A percentile compares a stretch with the other conserved stretches of the same genome.
Evolutionary conservation across 2,888 invertebrate genomes (phyloP).

Genomic region (Cotesia congregata): DNA sequence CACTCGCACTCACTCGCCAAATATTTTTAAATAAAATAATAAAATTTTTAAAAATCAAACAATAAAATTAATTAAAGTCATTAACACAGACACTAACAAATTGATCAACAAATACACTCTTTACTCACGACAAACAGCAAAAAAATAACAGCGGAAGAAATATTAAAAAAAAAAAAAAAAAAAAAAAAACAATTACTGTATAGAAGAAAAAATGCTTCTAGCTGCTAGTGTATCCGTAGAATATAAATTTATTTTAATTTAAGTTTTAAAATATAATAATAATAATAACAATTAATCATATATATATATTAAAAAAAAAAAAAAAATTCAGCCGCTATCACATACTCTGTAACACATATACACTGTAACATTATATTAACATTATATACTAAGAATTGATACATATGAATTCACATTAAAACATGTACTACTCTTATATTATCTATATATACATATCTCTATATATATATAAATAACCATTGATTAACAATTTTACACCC

Average conservation of each 20-base stretch:
- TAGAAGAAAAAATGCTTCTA: slow-evolving; percentile 28
- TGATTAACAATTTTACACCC: slow-evolving; percentile 60
- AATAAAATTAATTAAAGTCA: slow-evolving; percentile 7
- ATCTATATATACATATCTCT: slow-evolving; percentile 52
- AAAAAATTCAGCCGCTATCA: slow-evolving; percentile 58
- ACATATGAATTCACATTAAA: slow-evolving; percentile 69
- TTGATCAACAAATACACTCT: slow-evolving; percentile 30
- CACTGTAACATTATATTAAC: slow-evolving; percentile 70
- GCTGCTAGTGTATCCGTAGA: slow-evolving; percentile 32
- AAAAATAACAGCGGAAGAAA: slow-evolving; percentile 44
- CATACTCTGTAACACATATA: slow-evolving; percentile 55
- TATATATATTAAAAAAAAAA: slow-evolving; percentile 38
- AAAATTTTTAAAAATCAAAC: slow-evolving; percentile 35
- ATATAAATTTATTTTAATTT: slow-evolving; percentile 27
- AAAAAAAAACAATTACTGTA: slow-evolving; percentile 34
- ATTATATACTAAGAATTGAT: slow-evolving; percentile 69
- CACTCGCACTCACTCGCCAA: slow-evolving; percentile 45
- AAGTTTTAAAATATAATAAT: slow-evolving; percentile 28
- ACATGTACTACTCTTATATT: slow-evolving; percentile 68
- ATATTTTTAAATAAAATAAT: slow-evolving; percentile 41
- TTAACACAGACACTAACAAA: slow-evolving; percentile 42
- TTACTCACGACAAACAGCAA: slow-evolving; percentile 41
- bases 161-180: slow-evolving; percentile 34
- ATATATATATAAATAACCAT: slow-evolving; percentile 46
- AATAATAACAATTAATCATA: slow-evolving; percentile 9